Evolutionary conservation across 1,140 invertebrate genomes (phyloP).

Genomic region (Nasonia giraulti): DNA sequence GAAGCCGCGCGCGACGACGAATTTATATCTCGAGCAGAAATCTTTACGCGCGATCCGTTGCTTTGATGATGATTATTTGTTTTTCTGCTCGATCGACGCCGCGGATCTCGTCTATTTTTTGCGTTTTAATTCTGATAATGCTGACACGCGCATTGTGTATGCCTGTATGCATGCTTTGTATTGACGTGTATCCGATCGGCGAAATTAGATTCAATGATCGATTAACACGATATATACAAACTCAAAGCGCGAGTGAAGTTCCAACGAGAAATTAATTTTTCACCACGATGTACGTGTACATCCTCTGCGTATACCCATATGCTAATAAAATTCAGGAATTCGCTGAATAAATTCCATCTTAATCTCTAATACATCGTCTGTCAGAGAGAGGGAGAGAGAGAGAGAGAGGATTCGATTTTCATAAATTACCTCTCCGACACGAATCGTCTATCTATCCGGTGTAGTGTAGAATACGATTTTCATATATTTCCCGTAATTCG

Average conservation of each 20-base stretch:
- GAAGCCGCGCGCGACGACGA: not conserved
- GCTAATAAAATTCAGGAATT: not conserved
- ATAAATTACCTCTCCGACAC: not conserved
- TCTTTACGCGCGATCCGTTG: not conserved
- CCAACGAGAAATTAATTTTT: not conserved
- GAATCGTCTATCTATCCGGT: not conserved
- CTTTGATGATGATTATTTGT: not conserved
- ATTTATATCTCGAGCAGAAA: slow-evolving; percentile 33
- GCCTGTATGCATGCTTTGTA: too few species aligned
- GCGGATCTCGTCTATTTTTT: not conserved
- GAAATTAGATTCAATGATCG: not conserved
- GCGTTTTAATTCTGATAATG: too few species aligned
- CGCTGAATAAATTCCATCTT: slow-evolving; percentile 1
- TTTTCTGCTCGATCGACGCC: too few species aligned
- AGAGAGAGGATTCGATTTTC: not conserved
- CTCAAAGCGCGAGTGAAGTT: not conserved
- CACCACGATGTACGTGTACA: not conserved
- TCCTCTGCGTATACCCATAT: not conserved
- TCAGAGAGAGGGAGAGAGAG: not conserved
- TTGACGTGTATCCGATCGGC: too few species aligned
- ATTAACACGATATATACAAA: too few species aligned
- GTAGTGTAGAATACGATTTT: not conserved
- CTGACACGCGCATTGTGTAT: too few species aligned
- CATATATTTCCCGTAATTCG: not conserved
- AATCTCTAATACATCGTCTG: slow-evolving; percentile 4